These are phyloP conservation scores for Montipora cactus DNA, from an alignment of 64 coral and sea anemone species.

Conservation along the genomic window DNA sequence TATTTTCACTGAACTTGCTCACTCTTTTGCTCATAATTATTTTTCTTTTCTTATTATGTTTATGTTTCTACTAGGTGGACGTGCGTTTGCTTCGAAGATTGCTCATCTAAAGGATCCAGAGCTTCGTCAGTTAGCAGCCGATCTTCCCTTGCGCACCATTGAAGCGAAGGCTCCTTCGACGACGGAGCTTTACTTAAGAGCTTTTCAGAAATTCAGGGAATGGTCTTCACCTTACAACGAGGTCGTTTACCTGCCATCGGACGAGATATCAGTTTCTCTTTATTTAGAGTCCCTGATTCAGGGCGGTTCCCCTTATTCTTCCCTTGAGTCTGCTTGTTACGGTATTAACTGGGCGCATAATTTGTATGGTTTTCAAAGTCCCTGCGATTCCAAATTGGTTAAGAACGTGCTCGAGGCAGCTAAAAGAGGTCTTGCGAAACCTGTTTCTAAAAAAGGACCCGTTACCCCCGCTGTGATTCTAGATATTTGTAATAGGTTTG, in stretches of 20 bases:
- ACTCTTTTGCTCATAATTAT: too few relatives aligned
- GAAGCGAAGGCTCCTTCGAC: background rate
- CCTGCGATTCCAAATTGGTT: constrained; percentile 43
- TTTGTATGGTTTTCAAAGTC: constrained; percentile 56
- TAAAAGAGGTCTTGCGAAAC: constrained; percentile 44
- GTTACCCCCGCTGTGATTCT: constrained; percentile 28
- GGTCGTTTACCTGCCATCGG: too few relatives aligned
- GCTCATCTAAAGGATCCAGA: constrained; percentile 28
- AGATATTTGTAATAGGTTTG: constrained; percentile 12
- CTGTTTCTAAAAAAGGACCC: constrained; percentile 50
- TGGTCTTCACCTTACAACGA: too few relatives aligned
- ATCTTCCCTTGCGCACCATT: constrained; percentile 30
- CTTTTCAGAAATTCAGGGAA: too few relatives aligned
- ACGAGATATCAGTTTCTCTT: too few relatives aligned
- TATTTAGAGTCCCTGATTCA: too few relatives aligned
- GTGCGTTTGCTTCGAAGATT: too few relatives aligned
- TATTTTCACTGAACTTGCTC: too few relatives aligned
- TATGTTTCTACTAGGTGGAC: too few relatives aligned
- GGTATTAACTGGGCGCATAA: constrained; percentile 68
- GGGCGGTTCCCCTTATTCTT: too few relatives aligned
- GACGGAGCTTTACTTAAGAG: too few relatives aligned
- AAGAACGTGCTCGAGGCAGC: constrained; percentile 40
- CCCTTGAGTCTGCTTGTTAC: background rate
- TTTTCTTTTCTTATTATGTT: too few relatives aligned
- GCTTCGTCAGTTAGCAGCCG: constrained; percentile 23